Evolutionary conservation across 1,140 invertebrate species (phyloP).

Genomic region (Sminthurides bifidus): DNA sequence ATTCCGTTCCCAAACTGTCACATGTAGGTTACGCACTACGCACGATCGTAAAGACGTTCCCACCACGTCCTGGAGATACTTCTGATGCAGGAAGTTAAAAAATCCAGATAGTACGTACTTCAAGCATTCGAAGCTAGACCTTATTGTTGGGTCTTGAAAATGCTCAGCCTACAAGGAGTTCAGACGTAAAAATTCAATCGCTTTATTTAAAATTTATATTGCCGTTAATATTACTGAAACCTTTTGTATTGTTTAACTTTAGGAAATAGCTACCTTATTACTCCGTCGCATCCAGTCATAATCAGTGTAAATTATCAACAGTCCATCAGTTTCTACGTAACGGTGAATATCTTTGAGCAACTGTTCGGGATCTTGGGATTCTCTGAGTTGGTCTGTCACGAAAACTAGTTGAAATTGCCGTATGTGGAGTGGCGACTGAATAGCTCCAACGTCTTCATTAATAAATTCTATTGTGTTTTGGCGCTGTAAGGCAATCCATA

Average conservation of each 20-base stretch:
- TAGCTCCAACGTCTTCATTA: conserved; percentile 11
- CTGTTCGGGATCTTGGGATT: conserved; percentile 10
- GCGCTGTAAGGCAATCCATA: background rate
- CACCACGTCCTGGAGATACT: conserved; percentile 19
- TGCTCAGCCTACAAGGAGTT: too few relatives aligned
- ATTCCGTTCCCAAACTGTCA: conserved; percentile 23
- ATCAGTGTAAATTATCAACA: conserved; percentile 27
- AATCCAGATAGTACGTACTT: conserved; percentile 5
- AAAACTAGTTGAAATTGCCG: conserved; percentile 26
- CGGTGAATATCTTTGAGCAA: conserved; percentile 17
- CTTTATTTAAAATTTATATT: background rate
- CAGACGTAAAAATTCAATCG: conserved; percentile 1
- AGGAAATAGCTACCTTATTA: conserved; percentile 13
- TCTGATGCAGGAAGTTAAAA: conserved; percentile 18
- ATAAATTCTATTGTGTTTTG: conserved; percentile 19
- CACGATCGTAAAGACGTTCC: conserved; percentile 20
- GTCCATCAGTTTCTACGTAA: conserved; percentile 14
- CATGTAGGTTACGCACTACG: conserved; percentile 21
- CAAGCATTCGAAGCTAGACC: conserved; percentile 19
- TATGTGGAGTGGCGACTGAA: conserved; percentile 5
- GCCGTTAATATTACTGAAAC: background rate
- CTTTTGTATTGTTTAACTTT: background rate
- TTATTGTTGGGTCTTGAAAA: conserved; percentile 7
- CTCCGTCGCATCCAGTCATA: conserved; percentile 24
- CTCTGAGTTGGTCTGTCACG: conserved; percentile 16